A percentile compares a stretch with the other conserved stretches of the same genome.
phyloP scores from a whole-genome alignment of 1,140 invertebrate species.

The Bactericera cockerelli region DNA sequence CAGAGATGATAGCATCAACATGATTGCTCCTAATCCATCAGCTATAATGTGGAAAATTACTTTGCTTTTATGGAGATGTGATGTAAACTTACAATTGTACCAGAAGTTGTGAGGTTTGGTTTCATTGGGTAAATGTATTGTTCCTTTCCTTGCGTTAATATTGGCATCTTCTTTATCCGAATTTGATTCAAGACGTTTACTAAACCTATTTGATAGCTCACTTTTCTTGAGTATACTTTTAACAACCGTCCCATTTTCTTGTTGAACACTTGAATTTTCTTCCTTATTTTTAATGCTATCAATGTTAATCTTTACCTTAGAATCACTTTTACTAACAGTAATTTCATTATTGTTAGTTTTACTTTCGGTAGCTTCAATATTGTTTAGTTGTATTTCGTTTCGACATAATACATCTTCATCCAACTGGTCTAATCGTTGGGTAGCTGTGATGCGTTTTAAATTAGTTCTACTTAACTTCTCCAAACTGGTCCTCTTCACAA shows the following conservation, averaged over 20 bases:
- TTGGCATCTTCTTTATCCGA: not conserved
- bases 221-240: not conserved
- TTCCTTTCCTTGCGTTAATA: not conserved
- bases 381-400: not conserved
- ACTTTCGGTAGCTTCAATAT: too few species aligned
- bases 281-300: not conserved
- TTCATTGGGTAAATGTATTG: not conserved
- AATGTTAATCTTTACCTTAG: not conserved
- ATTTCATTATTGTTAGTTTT: too few species aligned
- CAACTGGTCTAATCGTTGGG: not conserved
- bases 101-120: not conserved
- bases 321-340: too few species aligned
- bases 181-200: not conserved
- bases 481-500: not conserved
- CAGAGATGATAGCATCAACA: not conserved
- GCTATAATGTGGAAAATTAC: constrained; percentile 1
- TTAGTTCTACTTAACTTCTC: too few species aligned
- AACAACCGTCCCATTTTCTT: not conserved
- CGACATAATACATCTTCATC: not conserved
- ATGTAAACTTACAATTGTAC: constrained; percentile 5
- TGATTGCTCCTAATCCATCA: not conserved
- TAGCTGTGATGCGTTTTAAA: not conserved
- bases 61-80: not conserved
- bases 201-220: not conserved
- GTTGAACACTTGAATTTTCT: not conserved